Percentiles rank a stretch among this genome's conserved stretches.
Evolutionary conservation across 1,140 invertebrate species (phyloP).

Genomic region (Drosophila ogumai): DNA sequence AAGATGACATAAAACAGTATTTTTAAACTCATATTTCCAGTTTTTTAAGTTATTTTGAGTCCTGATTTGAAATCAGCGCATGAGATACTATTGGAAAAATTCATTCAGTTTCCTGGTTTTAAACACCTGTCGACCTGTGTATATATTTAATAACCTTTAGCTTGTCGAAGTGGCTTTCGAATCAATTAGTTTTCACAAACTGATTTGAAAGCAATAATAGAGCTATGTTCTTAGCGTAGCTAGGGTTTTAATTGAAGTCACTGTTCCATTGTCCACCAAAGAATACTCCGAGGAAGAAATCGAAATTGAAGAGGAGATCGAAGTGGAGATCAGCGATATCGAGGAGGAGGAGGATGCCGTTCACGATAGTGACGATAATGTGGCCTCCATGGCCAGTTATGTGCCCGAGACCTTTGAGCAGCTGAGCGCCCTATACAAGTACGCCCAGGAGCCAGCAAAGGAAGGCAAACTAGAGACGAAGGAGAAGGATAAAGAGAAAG

Average conservation of each 20-base stretch:
- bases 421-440: conserved; percentile 67
- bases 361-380: conserved; percentile 74
- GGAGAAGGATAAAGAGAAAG: not conserved
- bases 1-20: too few species aligned
- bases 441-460: conserved; percentile 16
- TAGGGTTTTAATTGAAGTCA: conserved; percentile 23
- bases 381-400: conserved; percentile 81
- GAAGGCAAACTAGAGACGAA: conserved; percentile 6
- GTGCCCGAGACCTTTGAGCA: conserved; percentile 81
- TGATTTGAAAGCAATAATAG: conserved; percentile 22
- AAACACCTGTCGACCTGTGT: too few species aligned
- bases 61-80: too few species aligned
- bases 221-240: conserved; percentile 8
- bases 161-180: conserved; percentile 49
- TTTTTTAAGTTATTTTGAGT: too few species aligned
- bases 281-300: conserved; percentile 78
- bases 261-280: conserved; percentile 43
- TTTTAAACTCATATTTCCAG: too few species aligned
- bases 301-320: conserved; percentile 85
- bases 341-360: conserved; percentile 66
- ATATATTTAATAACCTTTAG: conserved; percentile 49
- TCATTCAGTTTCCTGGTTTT: too few species aligned
- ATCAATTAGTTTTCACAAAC: conserved; percentile 24
- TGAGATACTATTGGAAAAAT: too few species aligned
- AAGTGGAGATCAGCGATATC: conserved; percentile 71